Evolutionary conservation across 1,140 invertebrate species (phyloP).

Genomic region (Drosophila teissieri): DNA sequence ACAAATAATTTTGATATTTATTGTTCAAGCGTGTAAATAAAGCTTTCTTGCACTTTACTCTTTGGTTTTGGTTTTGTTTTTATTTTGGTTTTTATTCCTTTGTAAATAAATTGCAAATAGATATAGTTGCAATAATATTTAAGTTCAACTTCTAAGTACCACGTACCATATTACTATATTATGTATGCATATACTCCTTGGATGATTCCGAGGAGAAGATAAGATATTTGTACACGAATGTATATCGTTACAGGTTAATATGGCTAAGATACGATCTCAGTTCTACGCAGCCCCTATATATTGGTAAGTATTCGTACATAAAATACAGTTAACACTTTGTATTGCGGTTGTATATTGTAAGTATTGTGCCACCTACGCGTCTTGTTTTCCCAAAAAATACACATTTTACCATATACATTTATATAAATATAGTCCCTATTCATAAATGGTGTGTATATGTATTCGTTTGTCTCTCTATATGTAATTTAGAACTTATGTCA

Average conservation of each 20-base stretch:
- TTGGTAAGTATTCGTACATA: conserved; percentile 29
- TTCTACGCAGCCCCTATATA: conserved; percentile 38
- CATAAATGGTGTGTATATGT: conserved; percentile 10
- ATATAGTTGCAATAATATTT: conserved; percentile 47
- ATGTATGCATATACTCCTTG: conserved; percentile 13
- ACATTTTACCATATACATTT: conserved; percentile 26
- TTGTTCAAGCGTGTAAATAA: conserved; percentile 62
- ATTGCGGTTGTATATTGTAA: conserved; percentile 34
- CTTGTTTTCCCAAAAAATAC: conserved; percentile 23
- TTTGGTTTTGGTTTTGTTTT: conserved; percentile 20
- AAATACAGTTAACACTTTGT: conserved; percentile 49
- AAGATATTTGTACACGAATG: conserved; percentile 37
- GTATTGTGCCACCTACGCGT: neutral
- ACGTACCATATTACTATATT: conserved; percentile 28
- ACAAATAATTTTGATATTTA: conserved; percentile 58
- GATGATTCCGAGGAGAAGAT: neutral
- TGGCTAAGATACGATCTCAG: conserved; percentile 34
- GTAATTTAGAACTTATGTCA: conserved; percentile 60
- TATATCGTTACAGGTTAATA: conserved; percentile 8
- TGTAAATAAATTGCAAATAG: conserved; percentile 52
- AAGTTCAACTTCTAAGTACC: conserved; percentile 49
- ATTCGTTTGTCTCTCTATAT: conserved; percentile 39
- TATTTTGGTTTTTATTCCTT: conserved; percentile 21
- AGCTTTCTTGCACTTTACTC: conserved; percentile 60
- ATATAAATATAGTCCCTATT: conserved; percentile 39